A percentile compares a stretch with the other conserved stretches of the same genome.
Evolutionary conservation across 2,797 vertebrate genomes (phyloP).

Genomic region (Lemur catta): DNA sequence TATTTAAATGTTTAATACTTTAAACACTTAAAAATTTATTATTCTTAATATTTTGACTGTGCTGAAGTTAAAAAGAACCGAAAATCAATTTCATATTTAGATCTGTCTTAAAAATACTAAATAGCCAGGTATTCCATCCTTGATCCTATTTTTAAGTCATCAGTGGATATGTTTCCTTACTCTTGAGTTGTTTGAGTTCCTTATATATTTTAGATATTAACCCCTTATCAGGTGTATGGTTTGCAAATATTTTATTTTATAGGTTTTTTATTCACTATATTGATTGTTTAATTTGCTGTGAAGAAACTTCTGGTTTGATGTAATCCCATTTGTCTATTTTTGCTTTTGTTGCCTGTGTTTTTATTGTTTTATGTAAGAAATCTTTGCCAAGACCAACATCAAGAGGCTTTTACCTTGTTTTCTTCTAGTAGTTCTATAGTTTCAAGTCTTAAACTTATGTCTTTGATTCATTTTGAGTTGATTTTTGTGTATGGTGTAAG

Average conservation of each 20-base stretch:
- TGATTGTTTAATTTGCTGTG: neutral
- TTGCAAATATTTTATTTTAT: neutral
- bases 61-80: neutral
- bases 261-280: neutral
- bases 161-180: neutral
- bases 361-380: neutral
- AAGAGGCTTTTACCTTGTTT: neutral
- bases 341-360: neutral
- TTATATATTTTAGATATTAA: neutral
- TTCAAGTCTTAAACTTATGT: neutral
- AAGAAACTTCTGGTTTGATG: neutral
- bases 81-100: neutral
- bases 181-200: neutral
- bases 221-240: neutral
- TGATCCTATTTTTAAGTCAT: neutral
- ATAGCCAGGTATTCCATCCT: neutral
- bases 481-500: neutral
- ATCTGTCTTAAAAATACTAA: slow-evolving; percentile 25
- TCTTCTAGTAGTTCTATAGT: neutral
- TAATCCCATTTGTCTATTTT: neutral
- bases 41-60: slow-evolving; percentile 31
- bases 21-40: slow-evolving; percentile 1
- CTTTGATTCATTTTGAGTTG: neutral
- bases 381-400: neutral
- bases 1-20: neutral